Evolutionary conservation across 1,140 invertebrate genomes (phyloP).

Genomic region (Saccostrea glomerata): DNA sequence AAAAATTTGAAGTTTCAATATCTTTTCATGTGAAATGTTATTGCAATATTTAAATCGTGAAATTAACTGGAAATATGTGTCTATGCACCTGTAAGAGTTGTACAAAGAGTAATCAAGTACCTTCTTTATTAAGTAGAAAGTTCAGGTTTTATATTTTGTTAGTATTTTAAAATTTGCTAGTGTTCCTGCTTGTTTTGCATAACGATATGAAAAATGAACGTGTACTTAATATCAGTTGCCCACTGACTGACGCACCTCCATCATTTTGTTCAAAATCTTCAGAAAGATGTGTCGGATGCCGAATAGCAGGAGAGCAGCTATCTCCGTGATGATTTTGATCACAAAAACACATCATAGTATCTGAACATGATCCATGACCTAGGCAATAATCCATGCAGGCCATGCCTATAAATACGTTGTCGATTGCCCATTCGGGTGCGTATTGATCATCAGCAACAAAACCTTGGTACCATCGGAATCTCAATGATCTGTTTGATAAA

Average conservation of each 20-base stretch:
- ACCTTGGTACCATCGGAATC: conserved; percentile 81
- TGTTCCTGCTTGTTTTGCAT: too few species aligned
- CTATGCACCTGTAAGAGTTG: too few species aligned
- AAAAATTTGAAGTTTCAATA: too few species aligned
- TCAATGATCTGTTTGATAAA: conserved; percentile 63
- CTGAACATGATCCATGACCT: conserved; percentile 78
- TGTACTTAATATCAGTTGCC: not conserved
- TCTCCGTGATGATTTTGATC: conserved; percentile 76
- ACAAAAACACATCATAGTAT: conserved; percentile 79
- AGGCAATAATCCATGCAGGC: conserved; percentile 78
- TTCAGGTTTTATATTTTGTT: too few species aligned
- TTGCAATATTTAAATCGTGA: too few species aligned
- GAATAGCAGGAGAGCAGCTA: conserved; percentile 66
- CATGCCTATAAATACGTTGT: conserved; percentile 80
- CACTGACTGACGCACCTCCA: not conserved
- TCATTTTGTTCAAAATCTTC: conserved; percentile 74
- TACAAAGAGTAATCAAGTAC: too few species aligned
- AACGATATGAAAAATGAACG: not conserved
- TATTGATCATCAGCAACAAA: conserved; percentile 72
- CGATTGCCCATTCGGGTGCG: conserved; percentile 79
- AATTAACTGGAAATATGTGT: too few species aligned
- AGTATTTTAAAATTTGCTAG: too few species aligned
- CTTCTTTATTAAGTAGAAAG: too few species aligned
- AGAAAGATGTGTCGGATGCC: conserved; percentile 72
- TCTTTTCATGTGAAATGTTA: too few species aligned